A percentile compares a stretch with the other conserved stretches of the same genome.
Evolutionary conservation across 2,888 invertebrate species (phyloP).

Genomic region (Cryptocephalus primarius): DNA sequence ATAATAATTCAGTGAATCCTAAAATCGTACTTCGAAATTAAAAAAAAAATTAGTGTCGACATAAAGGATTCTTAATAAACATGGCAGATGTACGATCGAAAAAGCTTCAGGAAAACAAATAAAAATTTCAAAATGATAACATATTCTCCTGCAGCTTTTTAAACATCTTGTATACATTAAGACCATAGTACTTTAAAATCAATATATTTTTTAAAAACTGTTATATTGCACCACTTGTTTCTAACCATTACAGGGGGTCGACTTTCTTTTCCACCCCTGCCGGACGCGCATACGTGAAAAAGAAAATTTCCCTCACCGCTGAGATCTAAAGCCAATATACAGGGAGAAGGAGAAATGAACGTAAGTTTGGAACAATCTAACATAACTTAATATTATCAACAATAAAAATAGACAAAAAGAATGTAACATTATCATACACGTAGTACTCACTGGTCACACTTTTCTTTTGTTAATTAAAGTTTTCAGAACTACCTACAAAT

Average conservation of each 20-base stretch:
- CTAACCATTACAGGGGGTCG: not conserved
- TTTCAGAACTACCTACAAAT: conserved; percentile 23
- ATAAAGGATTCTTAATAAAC: too few species aligned
- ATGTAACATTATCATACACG: conserved; percentile 24
- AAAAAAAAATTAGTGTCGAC: too few species aligned
- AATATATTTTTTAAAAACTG: not conserved
- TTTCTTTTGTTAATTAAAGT: conserved; percentile 25
- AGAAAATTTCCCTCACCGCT: conserved; percentile 9
- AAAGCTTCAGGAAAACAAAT: too few species aligned
- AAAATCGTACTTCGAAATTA: too few species aligned
- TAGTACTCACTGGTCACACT: conserved; percentile 31
- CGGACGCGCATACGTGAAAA: not conserved
- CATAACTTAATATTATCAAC: conserved; percentile 19
- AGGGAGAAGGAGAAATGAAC: conserved; percentile 11
- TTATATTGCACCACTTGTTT: conserved; percentile 11
- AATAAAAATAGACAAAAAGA: conserved; percentile 17
- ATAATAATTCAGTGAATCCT: too few species aligned
- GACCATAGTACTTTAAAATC: not conserved
- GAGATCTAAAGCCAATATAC: conserved; percentile 15
- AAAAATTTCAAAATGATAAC: too few species aligned
- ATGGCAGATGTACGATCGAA: too few species aligned
- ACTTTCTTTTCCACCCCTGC: not conserved
- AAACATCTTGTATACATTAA: not conserved
- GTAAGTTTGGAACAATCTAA: conserved; percentile 8
- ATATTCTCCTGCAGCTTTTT: not conserved